These are phyloP conservation scores for Diachrysia chrysitis DNA, from an alignment of 2,888 invertebrate species.

Conservation along the genomic window DNA sequence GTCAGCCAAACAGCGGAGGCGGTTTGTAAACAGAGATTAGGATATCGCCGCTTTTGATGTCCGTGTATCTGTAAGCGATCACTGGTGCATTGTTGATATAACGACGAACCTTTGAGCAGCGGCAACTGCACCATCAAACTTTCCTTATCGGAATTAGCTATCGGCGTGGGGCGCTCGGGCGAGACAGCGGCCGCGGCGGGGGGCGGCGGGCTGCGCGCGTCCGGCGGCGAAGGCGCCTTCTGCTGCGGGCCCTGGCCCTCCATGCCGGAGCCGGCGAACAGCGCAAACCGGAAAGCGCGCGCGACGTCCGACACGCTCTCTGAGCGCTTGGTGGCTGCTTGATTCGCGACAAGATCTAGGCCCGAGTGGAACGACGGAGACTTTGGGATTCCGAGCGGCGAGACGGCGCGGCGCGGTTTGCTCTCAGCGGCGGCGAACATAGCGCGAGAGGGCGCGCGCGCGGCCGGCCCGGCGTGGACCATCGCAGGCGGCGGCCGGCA, in stretches of 20 bases:
- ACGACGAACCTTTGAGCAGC: conserved; percentile 86
- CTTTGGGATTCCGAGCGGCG: conserved; percentile 94
- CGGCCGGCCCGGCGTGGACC: conserved; percentile 89
- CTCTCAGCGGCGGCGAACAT: conserved; percentile 88
- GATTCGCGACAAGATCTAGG: conserved; percentile 93
- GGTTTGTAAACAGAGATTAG: conserved; percentile 69
- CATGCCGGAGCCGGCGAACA: conserved; percentile 79
- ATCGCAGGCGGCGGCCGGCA: conserved; percentile 89
- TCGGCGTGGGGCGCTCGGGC: conserved; percentile 73
- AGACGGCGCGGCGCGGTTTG: conserved; percentile 88
- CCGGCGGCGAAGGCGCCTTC: conserved; percentile 84
- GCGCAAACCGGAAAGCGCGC: conserved; percentile 85
- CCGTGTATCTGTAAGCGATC: conserved; percentile 36
- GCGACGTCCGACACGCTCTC: conserved; percentile 86
- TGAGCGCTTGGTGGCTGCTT: conserved; percentile 83
- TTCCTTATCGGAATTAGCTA: conserved; percentile 80
- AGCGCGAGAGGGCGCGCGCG: conserved; percentile 87
- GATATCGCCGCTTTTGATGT: conserved; percentile 32
- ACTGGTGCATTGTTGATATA: conserved; percentile 38
- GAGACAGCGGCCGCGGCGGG: conserved; percentile 71
- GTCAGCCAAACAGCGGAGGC: conserved; percentile 59
- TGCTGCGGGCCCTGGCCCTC: conserved; percentile 79
- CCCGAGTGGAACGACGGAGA: conserved; percentile 97
- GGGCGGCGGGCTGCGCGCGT: conserved; percentile 82
- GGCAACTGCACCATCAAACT: conserved; percentile 87